Evolutionary conservation across 2,797 vertebrate genomes (phyloP), one percentile per base, ranked within the genome.

Genomic region (Coranthus polyacanthus): DNA sequence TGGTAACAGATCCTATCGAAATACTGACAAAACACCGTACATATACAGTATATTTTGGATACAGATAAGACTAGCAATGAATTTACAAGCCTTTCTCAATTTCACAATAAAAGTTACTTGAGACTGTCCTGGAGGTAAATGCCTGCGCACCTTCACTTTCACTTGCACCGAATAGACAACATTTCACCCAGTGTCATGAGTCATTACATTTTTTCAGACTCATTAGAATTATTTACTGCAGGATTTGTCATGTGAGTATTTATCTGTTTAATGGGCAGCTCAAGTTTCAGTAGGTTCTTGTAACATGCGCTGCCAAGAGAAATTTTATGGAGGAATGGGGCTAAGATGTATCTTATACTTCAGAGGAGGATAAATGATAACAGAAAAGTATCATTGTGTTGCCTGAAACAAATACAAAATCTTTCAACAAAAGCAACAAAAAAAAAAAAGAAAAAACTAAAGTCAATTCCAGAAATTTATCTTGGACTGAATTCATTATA

Each of bases 351-450:
- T 2, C 43, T 34, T 42, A 41, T 43, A 46, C 42, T 41, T 37
- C 13, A 60, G 50, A 63, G 51, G 64, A 68, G 49, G 54, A 79
- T 53, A 47, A 75, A 64, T 38, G 47, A 60, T 21, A 41, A 8
- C 2, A 15, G 47, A 16, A 47, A 38, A 75, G 59, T 49, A 52
- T 43, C 18, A 24, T 62, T 20, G 63, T 32, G 39, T 46, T 45
- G 50, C 47, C 63, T 46, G 39, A 49, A 21, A 55, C 47, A 26
- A 13, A 53, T 32, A 60, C 29, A 50, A 63, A 65, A 11, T 10
- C 55, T 81, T 54, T 76, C 44, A 73, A 69, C 44, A 46, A 4
- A 39, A 13, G 6, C 13, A 13, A 39, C 6, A 29, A 29, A 29
- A 29, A 29, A 29, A 4, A 29, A 29, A 29, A 29, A 7, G 6